Percentiles rank a stretch among this genome's conserved stretches.
Evolutionary conservation across 2,113 vertebrate species (phyloP).

Genomic region (Elephantulus edwardii): DNA sequence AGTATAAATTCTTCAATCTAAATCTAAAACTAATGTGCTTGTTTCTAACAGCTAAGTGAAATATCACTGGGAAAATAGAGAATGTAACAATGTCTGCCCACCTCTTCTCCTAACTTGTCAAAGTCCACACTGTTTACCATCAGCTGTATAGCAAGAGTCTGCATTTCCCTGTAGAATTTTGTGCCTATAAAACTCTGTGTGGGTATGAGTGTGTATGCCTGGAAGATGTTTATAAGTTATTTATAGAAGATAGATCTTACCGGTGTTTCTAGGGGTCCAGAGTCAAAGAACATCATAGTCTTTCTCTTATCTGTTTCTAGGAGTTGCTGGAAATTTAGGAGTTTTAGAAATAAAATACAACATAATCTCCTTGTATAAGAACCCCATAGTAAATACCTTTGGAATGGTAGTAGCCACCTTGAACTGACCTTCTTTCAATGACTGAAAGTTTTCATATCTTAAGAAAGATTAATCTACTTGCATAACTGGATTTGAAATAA

Average conservation of each 20-base stretch:
- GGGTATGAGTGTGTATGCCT: slow-evolving; percentile 34
- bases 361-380: not conserved
- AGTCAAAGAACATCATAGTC: not conserved
- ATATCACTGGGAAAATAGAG: not conserved
- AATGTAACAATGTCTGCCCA: not conserved
- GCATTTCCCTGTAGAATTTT: slow-evolving; percentile 51
- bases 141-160: slow-evolving; percentile 2
- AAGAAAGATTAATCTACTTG: not conserved
- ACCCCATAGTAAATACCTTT: not conserved
- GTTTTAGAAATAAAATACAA: slow-evolving; percentile 29
- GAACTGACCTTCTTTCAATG: not conserved
- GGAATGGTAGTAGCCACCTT: not conserved
- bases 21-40: not conserved
- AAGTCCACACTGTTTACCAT: not conserved
- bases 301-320: not conserved
- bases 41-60: not conserved
- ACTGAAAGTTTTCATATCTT: slow-evolving; percentile 9
- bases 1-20: not conserved
- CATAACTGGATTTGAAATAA: not conserved
- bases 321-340: not conserved
- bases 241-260: slow-evolving; percentile 48
- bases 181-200: slow-evolving; percentile 34
- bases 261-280: slow-evolving; percentile 4
- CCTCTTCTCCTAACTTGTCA: not conserved
- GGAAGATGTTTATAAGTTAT: slow-evolving; percentile 51